Conservation (phyloP, 1,140 invertebrate genomes). For the Drosophila tsacasi region DNA sequence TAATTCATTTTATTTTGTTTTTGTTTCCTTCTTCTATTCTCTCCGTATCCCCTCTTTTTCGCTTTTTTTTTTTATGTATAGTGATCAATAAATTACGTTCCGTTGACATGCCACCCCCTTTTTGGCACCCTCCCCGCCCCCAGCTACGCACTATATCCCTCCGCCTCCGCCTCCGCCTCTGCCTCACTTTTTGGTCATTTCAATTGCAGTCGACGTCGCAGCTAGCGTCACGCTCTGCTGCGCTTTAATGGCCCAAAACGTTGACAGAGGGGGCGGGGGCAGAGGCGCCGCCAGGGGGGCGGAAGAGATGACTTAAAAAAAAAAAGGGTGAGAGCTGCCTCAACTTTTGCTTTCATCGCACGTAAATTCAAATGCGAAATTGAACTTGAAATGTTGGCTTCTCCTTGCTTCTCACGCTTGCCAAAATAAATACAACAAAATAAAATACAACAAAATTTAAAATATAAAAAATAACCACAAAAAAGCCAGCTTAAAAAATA, state of each 20-base stretch:
- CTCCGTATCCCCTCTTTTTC: slow-evolving; percentile 25
- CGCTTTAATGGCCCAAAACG: slow-evolving; percentile 72
- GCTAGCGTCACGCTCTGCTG: slow-evolving; percentile 65
- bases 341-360: slow-evolving; percentile 79
- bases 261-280: not conserved
- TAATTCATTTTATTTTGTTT: slow-evolving; percentile 37
- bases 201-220: slow-evolving; percentile 63
- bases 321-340: slow-evolving; percentile 4
- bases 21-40: slow-evolving; percentile 30
- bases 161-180: slow-evolving; percentile 1
- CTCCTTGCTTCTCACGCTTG: slow-evolving; percentile 67
- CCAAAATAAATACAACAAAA: slow-evolving; percentile 1
- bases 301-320: not conserved
- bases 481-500: not conserved
- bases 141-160: slow-evolving; percentile 16
- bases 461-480: slow-evolving; percentile 5
- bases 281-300: not conserved
- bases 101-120: slow-evolving; percentile 69
- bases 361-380: slow-evolving; percentile 55
- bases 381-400: slow-evolving; percentile 66
- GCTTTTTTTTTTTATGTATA: slow-evolving; percentile 40
- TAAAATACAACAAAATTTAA: not conserved
- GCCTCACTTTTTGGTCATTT: slow-evolving; percentile 64
- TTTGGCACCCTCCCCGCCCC: slow-evolving; percentile 23
- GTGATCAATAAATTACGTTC: slow-evolving; percentile 76